These are phyloP conservation scores for Probaryconus sp. DNA, from an alignment of 1,140 invertebrate genomes.

Conservation along the genomic window DNA sequence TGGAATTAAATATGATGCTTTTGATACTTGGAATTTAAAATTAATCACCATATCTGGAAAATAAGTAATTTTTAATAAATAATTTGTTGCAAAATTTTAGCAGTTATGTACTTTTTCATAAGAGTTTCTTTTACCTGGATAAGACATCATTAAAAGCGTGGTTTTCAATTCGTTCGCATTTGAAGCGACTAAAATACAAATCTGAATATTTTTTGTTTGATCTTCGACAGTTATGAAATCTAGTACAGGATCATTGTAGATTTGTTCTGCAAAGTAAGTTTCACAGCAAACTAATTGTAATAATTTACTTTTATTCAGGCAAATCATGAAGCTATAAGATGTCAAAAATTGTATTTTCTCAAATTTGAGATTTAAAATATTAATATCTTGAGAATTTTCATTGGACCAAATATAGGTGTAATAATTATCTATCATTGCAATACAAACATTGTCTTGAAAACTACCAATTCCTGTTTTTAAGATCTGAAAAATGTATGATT, in stretches of 20 bases:
- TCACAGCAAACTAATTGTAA: constrained; percentile 63
- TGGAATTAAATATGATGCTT: constrained; percentile 66
- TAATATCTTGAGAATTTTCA: constrained; percentile 37
- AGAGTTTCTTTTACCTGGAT: constrained; percentile 66
- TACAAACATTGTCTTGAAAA: constrained; percentile 22
- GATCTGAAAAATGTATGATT: constrained; percentile 37
- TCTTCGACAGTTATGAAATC: constrained; percentile 67
- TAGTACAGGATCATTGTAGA: constrained; percentile 55
- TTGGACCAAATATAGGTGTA: constrained; percentile 58
- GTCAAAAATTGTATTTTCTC: constrained; percentile 64
- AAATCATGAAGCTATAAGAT: constrained; percentile 61
- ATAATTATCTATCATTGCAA: constrained; percentile 60
- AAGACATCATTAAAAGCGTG: constrained; percentile 65
- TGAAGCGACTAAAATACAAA: constrained; percentile 62
- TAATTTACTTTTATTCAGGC: constrained; percentile 59
- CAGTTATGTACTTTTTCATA: neutral
- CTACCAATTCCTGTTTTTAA: constrained; percentile 24
- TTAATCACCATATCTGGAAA: constrained; percentile 67
- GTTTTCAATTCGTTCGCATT: constrained; percentile 13
- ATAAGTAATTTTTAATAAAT: no score
- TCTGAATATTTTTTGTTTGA: constrained; percentile 49
- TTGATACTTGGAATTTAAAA: constrained; percentile 68
- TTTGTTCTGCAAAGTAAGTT: constrained; percentile 64
- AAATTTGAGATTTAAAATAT: constrained; percentile 35
- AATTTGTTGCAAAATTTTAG: constrained; percentile 13